Conservation (phyloP, 2,113 vertebrate genomes). For the Mus spicilegus region DNA sequence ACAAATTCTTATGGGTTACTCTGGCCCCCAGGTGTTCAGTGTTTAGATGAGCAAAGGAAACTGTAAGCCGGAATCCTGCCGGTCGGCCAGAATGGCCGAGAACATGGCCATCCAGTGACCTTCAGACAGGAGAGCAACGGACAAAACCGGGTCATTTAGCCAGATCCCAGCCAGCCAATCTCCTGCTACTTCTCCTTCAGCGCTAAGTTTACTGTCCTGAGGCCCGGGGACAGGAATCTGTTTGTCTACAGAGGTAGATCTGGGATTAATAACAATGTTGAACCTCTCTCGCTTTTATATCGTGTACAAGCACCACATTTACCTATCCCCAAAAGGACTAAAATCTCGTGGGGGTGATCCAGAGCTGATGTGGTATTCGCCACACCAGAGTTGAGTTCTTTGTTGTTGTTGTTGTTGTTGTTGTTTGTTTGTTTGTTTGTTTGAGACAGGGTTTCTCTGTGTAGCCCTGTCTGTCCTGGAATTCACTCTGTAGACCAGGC, state of each 20-base stretch:
- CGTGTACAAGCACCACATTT: neutral
- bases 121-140: neutral
- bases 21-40: neutral
- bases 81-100: neutral
- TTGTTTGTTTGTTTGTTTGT: too few species aligned
- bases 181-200: neutral
- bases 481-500: too few species aligned
- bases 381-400: neutral
- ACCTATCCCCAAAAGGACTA: neutral
- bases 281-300: neutral
- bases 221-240: neutral
- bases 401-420: neutral
- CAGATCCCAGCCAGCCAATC: too few species aligned
- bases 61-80: rapidly evolving
- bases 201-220: neutral
- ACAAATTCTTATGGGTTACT: neutral
- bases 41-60: neutral
- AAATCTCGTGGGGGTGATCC: neutral
- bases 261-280: neutral
- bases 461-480: too few species aligned
- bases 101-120: neutral
- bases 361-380: neutral
- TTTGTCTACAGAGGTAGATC: neutral
- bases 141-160: neutral
- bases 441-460: too few species aligned